Percentiles rank a stretch among this genome's conserved stretches.
These are phyloP conservation scores for Littorina saxatilis DNA, from an alignment of 1,140 invertebrate genomes.

Conservation along the genomic window DNA sequence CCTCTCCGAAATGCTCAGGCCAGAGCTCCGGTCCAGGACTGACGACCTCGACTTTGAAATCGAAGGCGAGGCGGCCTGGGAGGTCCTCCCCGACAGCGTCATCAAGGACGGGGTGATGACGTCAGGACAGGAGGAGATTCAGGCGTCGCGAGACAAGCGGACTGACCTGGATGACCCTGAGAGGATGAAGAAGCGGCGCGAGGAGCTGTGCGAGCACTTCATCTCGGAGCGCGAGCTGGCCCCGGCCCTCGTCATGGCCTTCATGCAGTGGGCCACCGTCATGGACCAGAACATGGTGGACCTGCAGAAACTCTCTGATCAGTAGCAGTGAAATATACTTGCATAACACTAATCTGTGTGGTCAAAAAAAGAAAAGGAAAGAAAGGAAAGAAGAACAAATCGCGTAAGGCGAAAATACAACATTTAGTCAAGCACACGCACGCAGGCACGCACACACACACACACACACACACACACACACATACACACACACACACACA, in stretches of 20 bases:
- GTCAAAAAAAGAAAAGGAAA: no score
- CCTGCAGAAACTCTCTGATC: constrained; percentile 11
- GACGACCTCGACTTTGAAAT: constrained; percentile 12
- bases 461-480: no score
- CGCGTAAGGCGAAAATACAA: no score
- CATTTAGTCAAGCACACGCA: no score
- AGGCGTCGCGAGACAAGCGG: background rate
- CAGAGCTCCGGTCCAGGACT: background rate
- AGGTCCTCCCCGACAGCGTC: background rate
- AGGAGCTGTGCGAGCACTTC: constrained; percentile 13
- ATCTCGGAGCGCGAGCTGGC: background rate
- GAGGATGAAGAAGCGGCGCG: constrained; percentile 6
- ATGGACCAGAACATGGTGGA: background rate
- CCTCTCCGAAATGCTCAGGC: background rate
- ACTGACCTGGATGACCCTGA: constrained; percentile 21
- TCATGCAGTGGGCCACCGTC: constrained; percentile 15
- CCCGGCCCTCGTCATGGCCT: background rate
- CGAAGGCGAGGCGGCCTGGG: constrained; percentile 14
- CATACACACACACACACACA: no score
- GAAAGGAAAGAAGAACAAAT: no score
- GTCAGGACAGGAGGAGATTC: constrained; percentile 16
- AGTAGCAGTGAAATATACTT: background rate
- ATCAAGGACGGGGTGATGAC: constrained; percentile 22
- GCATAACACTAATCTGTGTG: background rate
- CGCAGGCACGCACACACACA: no score